phyloP scores from a whole-genome alignment of 2,888 invertebrate genomes.

The Drepana falcataria region DNA sequence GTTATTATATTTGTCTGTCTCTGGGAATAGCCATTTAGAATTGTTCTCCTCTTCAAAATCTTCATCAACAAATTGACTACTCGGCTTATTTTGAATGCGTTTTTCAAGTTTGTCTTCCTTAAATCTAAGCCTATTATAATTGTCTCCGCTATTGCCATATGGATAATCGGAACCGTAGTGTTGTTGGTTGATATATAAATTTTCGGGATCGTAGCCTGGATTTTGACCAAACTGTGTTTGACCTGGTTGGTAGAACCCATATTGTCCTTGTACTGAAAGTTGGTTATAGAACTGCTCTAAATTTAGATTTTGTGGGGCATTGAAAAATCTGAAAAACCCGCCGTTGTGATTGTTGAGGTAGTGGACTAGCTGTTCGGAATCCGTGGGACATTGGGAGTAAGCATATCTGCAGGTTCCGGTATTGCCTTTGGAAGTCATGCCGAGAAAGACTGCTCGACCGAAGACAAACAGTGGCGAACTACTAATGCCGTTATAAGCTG shows the following conservation, averaged over 20 bases:
- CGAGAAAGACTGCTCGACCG: conserved; percentile 86
- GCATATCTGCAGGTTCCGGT: conserved; percentile 79
- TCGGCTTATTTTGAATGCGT: conserved; percentile 55
- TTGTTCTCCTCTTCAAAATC: conserved; percentile 16
- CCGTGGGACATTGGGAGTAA: conserved; percentile 86
- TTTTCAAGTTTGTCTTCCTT: conserved; percentile 35
- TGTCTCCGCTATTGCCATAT: conserved; percentile 27
- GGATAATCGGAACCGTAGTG: conserved; percentile 36
- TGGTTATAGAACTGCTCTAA: conserved; percentile 61
- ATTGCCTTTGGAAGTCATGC: conserved; percentile 82
- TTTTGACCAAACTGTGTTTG: conserved; percentile 11
- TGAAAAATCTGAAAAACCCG: conserved; percentile 90
- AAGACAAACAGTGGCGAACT: conserved; percentile 84
- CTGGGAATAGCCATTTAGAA: conserved; percentile 52
- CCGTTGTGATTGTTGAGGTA: conserved; percentile 92
- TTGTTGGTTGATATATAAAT: conserved; percentile 19
- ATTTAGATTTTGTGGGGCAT: conserved; percentile 62
- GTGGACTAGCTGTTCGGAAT: conserved; percentile 84
- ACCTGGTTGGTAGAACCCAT: conserved; percentile 20
- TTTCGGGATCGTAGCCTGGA: conserved; percentile 15
- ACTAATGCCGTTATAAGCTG: conserved; percentile 73
- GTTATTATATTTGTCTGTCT: conserved; percentile 7
- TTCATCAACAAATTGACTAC: conserved; percentile 17
- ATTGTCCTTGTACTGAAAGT: conserved; percentile 30
- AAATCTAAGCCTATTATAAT: conserved; percentile 23